Evolutionary conservation across 2,113 vertebrate species (phyloP).

Genomic region (Gasterosteus nipponicus): DNA sequence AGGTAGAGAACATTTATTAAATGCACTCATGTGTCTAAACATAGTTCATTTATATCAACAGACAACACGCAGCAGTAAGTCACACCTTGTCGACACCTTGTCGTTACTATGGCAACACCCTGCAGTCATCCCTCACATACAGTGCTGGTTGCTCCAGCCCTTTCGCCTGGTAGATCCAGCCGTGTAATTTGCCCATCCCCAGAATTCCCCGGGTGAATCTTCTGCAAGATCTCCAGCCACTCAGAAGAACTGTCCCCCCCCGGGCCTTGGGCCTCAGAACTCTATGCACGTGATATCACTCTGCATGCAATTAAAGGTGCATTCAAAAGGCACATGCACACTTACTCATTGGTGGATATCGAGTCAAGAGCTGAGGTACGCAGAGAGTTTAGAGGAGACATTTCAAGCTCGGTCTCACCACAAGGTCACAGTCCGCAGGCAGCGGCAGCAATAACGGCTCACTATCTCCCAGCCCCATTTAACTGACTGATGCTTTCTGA

Average conservation of each 20-base stretch:
- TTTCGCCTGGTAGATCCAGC: conserved; percentile 29
- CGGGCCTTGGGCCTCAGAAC: conserved; percentile 8
- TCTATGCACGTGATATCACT: neutral
- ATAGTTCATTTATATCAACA: neutral
- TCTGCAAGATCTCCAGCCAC: conserved; percentile 48
- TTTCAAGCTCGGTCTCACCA: conserved; percentile 62
- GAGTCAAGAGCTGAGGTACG: conserved; percentile 38
- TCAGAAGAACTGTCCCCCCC: conserved; percentile 16
- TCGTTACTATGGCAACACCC: conserved; percentile 53
- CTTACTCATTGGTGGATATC: neutral
- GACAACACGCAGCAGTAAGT: conserved; percentile 11
- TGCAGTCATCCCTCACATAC: conserved; percentile 20
- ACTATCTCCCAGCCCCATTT: conserved; percentile 76
- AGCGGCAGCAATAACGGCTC: conserved; percentile 68
- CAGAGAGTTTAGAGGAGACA: conserved; percentile 55
- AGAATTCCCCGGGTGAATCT: conserved; percentile 44
- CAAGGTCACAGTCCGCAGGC: conserved; percentile 79
- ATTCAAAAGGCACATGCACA: neutral
- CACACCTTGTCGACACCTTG: conserved; percentile 15
- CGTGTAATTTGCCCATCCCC: conserved; percentile 25
- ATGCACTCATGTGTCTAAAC: neutral
- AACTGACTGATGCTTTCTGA: conserved; percentile 83
- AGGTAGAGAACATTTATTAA: neutral
- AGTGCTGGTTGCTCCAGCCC: conserved; percentile 12
- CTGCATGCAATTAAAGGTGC: neutral